Evolutionary conservation across 2,888 invertebrate genomes (phyloP).

Genomic region (Parnassius apollo): DNA sequence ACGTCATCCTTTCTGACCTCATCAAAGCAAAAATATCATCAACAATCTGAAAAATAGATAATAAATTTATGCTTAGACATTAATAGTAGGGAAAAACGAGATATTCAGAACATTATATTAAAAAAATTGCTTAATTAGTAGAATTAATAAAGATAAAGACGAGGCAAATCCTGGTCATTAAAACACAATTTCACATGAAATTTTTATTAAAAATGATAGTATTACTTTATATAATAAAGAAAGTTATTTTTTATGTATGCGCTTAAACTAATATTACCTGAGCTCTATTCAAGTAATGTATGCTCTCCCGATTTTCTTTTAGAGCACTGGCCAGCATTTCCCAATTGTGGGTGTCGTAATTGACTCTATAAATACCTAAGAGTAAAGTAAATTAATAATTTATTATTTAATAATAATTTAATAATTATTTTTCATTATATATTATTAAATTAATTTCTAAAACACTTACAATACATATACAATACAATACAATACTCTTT

Average conservation of each 20-base stretch:
- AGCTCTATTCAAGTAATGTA: constrained; percentile 87
- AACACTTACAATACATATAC: background rate
- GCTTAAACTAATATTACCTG: constrained; percentile 73
- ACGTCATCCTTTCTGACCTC: constrained; percentile 57
- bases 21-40: constrained; percentile 71
- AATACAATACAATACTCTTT: no score
- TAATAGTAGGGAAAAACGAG: no score
- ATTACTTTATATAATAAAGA: no score
- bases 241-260: constrained; percentile 5
- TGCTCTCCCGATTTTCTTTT: constrained; percentile 47
- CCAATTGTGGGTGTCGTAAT: constrained; percentile 83
- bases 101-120: no score
- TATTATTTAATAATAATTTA: no score
- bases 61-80: background rate
- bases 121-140: no score
- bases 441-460: background rate
- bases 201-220: no score
- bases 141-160: no score
- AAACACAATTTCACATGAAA: no score
- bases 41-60: constrained; percentile 57
- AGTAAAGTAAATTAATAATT: constrained; percentile 31
- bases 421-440: background rate
- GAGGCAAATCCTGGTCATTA: no score
- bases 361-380: constrained; percentile 84
- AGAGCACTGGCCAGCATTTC: constrained; percentile 67